Evolutionary conservation across 1,140 invertebrate species (phyloP).

Genomic region (Megalopta genalis): DNA sequence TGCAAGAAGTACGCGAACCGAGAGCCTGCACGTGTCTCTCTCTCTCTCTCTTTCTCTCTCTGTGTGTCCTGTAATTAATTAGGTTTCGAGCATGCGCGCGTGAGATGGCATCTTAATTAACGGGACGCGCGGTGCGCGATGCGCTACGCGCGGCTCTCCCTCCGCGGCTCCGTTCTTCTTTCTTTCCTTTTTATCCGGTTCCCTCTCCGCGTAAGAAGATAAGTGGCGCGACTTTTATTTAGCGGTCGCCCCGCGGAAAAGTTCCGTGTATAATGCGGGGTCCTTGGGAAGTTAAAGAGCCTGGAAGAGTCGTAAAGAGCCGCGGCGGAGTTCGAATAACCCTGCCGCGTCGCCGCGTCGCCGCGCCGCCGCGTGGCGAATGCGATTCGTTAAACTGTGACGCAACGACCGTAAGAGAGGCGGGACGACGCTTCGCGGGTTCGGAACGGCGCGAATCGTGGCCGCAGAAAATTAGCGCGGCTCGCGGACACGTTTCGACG

Average conservation of each 20-base stretch:
- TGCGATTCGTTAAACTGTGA: slow-evolving; percentile 21
- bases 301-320: neutral
- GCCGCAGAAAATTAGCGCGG: slow-evolving; percentile 26
- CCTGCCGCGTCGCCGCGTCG: too few species aligned
- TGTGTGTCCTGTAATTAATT: slow-evolving; percentile 33
- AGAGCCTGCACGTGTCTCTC: neutral
- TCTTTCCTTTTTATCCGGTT: too few species aligned
- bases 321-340: neutral
- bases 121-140: neutral
- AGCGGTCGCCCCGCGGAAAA: slow-evolving; percentile 2
- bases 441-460: slow-evolving; percentile 13
- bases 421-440: neutral
- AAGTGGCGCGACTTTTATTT: slow-evolving; percentile 32
- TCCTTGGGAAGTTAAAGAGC: slow-evolving; percentile 8
- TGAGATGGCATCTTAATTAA: slow-evolving; percentile 41
- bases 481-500: neutral
- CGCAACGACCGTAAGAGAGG: neutral
- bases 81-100: slow-evolving; percentile 17
- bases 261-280: slow-evolving; percentile 7
- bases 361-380: neutral
- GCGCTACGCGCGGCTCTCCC: neutral
- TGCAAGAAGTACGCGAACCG: neutral
- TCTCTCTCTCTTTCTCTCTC: neutral
- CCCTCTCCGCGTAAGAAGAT: slow-evolving; percentile 8
- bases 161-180: neutral